Conservation (phyloP, 2,797 vertebrate species). For the Graptemys geographica region DNA sequence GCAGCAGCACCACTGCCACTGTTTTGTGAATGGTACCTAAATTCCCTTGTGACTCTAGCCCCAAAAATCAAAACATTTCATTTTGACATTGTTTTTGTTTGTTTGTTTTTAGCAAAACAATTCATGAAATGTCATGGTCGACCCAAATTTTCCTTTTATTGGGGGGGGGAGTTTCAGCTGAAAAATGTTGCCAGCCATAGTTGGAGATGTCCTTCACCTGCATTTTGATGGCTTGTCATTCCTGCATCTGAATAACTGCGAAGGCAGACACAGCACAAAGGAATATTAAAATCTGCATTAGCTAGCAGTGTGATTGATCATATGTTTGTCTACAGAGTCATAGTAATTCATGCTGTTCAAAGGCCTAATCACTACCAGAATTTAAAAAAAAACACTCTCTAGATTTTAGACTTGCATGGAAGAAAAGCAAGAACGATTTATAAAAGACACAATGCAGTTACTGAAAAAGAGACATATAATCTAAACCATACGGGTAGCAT, state of each 20-base stretch:
- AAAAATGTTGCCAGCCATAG: too few species aligned
- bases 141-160: too few species aligned
- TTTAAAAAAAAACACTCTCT: background rate
- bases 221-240: background rate
- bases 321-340: background rate
- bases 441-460: background rate
- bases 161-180: too few species aligned
- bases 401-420: background rate
- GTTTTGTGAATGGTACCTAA: too few species aligned
- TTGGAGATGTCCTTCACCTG: background rate
- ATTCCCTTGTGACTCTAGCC: too few species aligned
- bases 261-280: background rate
- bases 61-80: too few species aligned
- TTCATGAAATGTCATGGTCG: too few species aligned
- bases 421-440: background rate
- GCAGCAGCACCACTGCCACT: too few species aligned
- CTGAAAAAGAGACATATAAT: background rate
- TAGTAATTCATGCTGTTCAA: background rate
- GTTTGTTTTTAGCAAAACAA: too few species aligned
- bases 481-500: background rate
- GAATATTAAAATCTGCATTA: conserved; percentile 2
- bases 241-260: background rate
- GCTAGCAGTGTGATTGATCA: conserved; percentile 4
- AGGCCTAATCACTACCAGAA: background rate
- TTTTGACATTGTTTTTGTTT: too few species aligned